Evolutionary conservation across 1,140 invertebrate species (phyloP).

Genomic region (Euwallacea similis): DNA sequence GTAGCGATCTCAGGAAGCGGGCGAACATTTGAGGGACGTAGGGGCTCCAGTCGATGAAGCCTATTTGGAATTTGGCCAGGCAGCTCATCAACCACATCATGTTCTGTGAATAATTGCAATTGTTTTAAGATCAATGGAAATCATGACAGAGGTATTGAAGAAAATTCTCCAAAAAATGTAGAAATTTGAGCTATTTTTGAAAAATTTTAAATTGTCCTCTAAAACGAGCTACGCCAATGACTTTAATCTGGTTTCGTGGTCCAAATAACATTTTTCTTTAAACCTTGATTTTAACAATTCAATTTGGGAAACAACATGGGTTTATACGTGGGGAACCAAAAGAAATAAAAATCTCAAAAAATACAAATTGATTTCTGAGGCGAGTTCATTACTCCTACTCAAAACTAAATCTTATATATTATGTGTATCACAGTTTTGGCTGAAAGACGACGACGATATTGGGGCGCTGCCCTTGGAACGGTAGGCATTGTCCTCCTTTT

Average conservation of each 20-base stretch:
- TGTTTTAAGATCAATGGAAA: too few species aligned
- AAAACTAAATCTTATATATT: too few species aligned
- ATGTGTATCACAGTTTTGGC: too few species aligned
- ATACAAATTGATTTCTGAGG: too few species aligned
- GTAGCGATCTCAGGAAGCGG: conserved; percentile 73
- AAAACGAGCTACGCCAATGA: background rate
- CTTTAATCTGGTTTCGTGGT: background rate
- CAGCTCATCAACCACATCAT: conserved; percentile 74
- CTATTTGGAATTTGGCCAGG: conserved; percentile 74
- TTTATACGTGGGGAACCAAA: too few species aligned
- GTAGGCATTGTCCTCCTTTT: too few species aligned
- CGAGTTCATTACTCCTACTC: too few species aligned
- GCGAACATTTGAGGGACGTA: conserved; percentile 82
- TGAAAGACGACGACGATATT: too few species aligned
- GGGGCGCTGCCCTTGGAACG: too few species aligned
- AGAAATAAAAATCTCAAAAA: too few species aligned
- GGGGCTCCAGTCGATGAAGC: conserved; percentile 86
- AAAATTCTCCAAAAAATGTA: background rate
- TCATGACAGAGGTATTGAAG: background rate
- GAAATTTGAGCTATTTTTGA: too few species aligned
- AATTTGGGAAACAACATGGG: too few species aligned
- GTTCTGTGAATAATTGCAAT: conserved; percentile 55
- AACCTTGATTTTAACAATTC: background rate
- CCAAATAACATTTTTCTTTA: background rate
- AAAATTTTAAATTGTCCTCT: background rate